A percentile compares a stretch with the other conserved stretches of the same genome.
phyloP scores from a whole-genome alignment of 2,797 vertebrate genomes.

The Amphiprion clarkii region DNA sequence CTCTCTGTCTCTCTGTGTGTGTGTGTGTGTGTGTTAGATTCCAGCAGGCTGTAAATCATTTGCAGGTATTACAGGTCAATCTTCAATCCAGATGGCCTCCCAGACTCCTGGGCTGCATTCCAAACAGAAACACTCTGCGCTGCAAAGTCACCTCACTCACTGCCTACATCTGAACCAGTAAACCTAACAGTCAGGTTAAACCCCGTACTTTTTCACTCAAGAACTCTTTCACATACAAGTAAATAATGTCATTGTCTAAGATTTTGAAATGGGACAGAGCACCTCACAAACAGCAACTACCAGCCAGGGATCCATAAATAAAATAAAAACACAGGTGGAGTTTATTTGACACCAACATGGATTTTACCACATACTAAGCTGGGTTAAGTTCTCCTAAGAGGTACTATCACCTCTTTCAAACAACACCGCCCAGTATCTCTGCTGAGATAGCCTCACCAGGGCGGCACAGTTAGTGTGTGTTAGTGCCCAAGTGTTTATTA shows the following conservation, averaged over 20 bases:
- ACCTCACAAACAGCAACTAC: slow-evolving; percentile 30
- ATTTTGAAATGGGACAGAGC: background rate
- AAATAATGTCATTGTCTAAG: background rate
- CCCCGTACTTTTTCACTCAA: background rate
- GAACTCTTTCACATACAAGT: background rate
- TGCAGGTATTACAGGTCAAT: slow-evolving; percentile 73
- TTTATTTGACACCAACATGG: slow-evolving; percentile 24
- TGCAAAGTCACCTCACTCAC: slow-evolving; percentile 31
- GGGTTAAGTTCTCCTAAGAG: slow-evolving; percentile 16
- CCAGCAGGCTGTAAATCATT: slow-evolving; percentile 75
- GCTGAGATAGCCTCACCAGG: slow-evolving; percentile 37
- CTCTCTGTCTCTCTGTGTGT: slow-evolving; percentile 23
- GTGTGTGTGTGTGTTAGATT: slow-evolving; percentile 42
- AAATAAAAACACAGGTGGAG: slow-evolving; percentile 47
- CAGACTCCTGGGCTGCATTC: slow-evolving; percentile 63
- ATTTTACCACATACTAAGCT: slow-evolving; percentile 4
- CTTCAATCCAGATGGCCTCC: slow-evolving; percentile 77
- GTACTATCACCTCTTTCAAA: slow-evolving; percentile 38
- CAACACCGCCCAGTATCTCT: slow-evolving; percentile 32
- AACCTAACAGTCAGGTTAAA: background rate
- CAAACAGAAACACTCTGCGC: slow-evolving; percentile 55
- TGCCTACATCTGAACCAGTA: background rate
- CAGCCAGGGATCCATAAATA: slow-evolving; percentile 45
- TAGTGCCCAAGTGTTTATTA: slow-evolving; percentile 45
- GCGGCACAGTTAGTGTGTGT: slow-evolving; percentile 9